Conservation (phyloP, 2,113 vertebrate species). For the Antechinus stuartii region DNA sequence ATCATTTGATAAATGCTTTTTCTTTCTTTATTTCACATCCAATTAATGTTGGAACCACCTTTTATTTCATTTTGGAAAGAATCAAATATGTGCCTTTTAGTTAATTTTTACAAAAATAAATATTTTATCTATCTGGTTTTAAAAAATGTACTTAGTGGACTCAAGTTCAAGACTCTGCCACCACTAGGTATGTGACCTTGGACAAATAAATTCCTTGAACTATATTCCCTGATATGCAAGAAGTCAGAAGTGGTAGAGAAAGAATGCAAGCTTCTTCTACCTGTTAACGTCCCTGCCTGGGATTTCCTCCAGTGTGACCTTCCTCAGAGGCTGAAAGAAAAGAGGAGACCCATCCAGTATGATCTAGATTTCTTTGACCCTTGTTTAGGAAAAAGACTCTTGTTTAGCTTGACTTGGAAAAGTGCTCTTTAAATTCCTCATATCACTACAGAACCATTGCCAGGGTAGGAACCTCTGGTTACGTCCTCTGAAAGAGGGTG, state of each 20-base stretch:
- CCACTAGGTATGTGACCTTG: background rate
- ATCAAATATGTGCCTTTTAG: background rate
- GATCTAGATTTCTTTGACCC: background rate
- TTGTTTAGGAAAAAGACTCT: background rate
- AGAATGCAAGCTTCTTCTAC: background rate
- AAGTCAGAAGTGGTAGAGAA: background rate
- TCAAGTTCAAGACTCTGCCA: background rate
- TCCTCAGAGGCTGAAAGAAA: background rate
- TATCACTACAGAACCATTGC: background rate
- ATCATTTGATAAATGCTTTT: background rate
- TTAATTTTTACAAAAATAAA: background rate
- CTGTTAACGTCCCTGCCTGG: background rate
- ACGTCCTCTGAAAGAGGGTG: background rate
- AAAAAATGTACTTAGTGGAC: background rate
- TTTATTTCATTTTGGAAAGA: background rate
- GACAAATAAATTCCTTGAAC: background rate
- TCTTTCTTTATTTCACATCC: background rate
- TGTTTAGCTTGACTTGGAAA: background rate
- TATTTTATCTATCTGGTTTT: background rate
- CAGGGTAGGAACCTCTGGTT: background rate
- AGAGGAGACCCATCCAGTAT: background rate
- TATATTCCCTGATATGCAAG: background rate
- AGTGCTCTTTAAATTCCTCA: background rate
- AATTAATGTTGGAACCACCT: background rate
- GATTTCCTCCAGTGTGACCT: background rate